Percentiles rank a stretch among this genome's conserved stretches.
Conservation (phyloP, 2,797 vertebrate species). For the Hapalemur alaotrensis region DNA sequence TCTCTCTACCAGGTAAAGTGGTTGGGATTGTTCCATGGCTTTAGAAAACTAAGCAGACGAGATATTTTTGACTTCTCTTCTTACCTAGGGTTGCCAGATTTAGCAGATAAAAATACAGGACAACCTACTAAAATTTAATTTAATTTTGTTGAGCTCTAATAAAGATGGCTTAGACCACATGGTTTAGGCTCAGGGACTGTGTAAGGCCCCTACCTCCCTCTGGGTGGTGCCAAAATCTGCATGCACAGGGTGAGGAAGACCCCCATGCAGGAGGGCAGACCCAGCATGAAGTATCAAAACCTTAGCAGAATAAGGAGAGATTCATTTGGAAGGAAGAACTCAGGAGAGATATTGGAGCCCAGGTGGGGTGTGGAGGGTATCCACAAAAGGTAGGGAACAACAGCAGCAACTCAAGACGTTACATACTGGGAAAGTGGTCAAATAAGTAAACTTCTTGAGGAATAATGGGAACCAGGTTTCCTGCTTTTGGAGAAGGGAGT, state of each 20-base stretch:
- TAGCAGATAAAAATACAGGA: constrained; percentile 22
- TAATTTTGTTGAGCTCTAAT: not conserved
- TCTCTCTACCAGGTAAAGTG: not conserved
- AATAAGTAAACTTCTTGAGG: not conserved
- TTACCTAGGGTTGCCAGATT: not conserved
- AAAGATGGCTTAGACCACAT: not conserved
- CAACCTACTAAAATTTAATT: not conserved
- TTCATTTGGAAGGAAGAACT: not conserved
- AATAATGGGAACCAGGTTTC: not conserved
- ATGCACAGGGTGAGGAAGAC: not conserved
- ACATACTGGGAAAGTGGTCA: not conserved
- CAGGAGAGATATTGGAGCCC: not conserved
- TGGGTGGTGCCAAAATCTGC: not conserved
- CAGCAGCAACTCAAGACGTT: not conserved
- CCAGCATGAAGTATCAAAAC: not conserved
- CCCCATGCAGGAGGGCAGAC: not conserved
- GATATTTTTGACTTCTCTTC: not conserved
- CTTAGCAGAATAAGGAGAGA: not conserved
- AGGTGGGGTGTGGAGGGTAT: not conserved
- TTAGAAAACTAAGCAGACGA: constrained; percentile 14
- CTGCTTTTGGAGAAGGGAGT: not conserved
- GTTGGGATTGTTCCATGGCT: not conserved
- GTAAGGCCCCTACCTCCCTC: not conserved
- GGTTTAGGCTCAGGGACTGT: not conserved
- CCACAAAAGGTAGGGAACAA: not conserved